A percentile compares a stretch with the other conserved stretches of the same genome.
These are phyloP conservation scores for Actinia equina DNA, from an alignment of 64 coral and sea anemone genomes.

Conservation along the genomic window DNA sequence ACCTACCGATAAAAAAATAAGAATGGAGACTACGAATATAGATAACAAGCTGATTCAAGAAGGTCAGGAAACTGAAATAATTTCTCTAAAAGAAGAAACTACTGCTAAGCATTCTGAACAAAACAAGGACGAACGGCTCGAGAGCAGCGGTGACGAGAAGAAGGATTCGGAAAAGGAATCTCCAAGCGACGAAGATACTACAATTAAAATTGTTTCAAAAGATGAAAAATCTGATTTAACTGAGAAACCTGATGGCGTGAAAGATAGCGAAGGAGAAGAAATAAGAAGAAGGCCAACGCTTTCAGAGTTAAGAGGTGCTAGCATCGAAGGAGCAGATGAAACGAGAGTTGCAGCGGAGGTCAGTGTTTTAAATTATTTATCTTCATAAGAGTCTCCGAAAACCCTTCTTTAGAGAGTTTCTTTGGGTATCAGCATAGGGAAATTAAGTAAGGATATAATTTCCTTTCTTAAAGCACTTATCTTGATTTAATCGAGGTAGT, in stretches of 20 bases:
- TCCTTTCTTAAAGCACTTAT: conserved; percentile 3
- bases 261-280: background rate
- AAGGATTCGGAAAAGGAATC: conserved; percentile 41
- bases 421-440: background rate
- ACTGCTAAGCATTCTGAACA: background rate
- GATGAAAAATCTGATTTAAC: background rate
- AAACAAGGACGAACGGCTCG: background rate
- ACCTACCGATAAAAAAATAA: background rate
- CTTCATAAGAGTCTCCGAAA: background rate
- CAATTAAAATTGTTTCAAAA: background rate
- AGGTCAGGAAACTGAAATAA: background rate
- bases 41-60: conserved; percentile 14
- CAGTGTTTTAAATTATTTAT: background rate
- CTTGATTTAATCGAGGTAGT: background rate
- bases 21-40: background rate
- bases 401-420: background rate
- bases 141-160: conserved; percentile 25
- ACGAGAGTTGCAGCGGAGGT: background rate
- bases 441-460: background rate
- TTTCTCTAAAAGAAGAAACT: background rate
- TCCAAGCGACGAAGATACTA: conserved; percentile 23
- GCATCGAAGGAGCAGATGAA: conserved; percentile 31
- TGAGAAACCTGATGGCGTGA: background rate
- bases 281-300: conserved; percentile 57
- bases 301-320: conserved; percentile 45